Base-by-base conservation (phyloP, 2,113 vertebrate species). In the Plestiodon gilberti region DNA sequence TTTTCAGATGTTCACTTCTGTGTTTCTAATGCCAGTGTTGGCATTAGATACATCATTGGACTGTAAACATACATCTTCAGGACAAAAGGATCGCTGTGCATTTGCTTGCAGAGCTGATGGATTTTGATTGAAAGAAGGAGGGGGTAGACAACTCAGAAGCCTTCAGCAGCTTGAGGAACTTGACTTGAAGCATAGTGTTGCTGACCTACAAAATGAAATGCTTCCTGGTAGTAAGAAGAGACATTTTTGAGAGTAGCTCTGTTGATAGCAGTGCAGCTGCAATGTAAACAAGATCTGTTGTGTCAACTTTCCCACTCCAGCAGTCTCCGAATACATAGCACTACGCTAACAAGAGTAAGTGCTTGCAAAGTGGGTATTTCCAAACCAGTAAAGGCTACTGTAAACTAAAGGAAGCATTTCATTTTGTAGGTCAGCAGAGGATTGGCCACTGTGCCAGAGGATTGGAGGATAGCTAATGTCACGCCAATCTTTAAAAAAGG, bases 321-420 rank as follows among this genome's bases (percentile, higher is more conserved):
- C 35, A 35, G 40, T 25, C 59, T 81, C 86, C 62, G 55, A 79
- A 40, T 83, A 78, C 52, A 78, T 5, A 83, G 40, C 23, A 25
- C 35, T 64, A 17, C 71, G 55, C 81, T 83, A 83, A 18, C 65
- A 78, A 71, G 25, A 82, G 38, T 69, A 71, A 88, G 69, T 73
- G 59, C 74, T 83, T 73, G 81, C 30, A 38, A 83, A 88, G n/a
- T 83, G 38, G 33, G 40, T 52, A 62, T 79, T 84, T 62, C 77
- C 38, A 78, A 52, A 25, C 6, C 20, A 73, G 55, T 7, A 33
- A 23, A 65, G 59, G 38, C 57, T 73, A 64, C n/a, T n/a, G n/a
- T n/a, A n/a, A n/a, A n/a, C n/a, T n/a, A n/a, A n/a, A n/a, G n/a
- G n/a, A n/a, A n/a, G n/a, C n/a, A n/a, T n/a, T n/a, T n/a, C n/a